These are phyloP conservation scores for Meda fulgida DNA, from an alignment of 2,797 vertebrate genomes.

Conservation along the genomic window DNA sequence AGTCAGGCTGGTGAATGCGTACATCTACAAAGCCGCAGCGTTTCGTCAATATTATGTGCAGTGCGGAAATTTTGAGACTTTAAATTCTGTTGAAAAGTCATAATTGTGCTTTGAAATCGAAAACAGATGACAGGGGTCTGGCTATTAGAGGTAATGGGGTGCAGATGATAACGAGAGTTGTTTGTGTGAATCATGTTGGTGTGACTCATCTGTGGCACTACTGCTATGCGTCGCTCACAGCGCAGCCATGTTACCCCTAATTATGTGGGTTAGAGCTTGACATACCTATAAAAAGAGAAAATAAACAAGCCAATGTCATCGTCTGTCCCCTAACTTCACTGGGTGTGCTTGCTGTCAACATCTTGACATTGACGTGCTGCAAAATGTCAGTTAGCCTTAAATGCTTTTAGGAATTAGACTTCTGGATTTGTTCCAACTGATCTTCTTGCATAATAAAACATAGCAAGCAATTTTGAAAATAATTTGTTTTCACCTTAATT, in stretches of 20 bases:
- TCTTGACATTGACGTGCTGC: not conserved
- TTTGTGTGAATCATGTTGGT: slow-evolving; percentile 34
- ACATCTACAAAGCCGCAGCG: slow-evolving; percentile 45
- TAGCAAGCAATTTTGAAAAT: not conserved
- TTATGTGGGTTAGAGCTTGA: slow-evolving; percentile 5
- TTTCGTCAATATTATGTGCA: slow-evolving; percentile 12
- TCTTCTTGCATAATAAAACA: not conserved
- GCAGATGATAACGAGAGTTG: slow-evolving; percentile 39
- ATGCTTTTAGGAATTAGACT: not conserved
- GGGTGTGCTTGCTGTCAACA: not conserved
- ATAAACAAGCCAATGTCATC: slow-evolving; percentile 19
- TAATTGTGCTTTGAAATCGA: slow-evolving; percentile 17
- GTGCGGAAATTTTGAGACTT: slow-evolving; percentile 13
- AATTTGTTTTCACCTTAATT: not conserved
- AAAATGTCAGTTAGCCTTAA: slow-evolving; percentile 4
- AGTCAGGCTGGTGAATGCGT: slow-evolving; percentile 57
- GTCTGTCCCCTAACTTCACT: not conserved
- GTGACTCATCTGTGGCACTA: slow-evolving; percentile 26
- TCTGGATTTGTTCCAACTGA: not conserved
- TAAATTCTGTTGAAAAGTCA: slow-evolving; percentile 30
- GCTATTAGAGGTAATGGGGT: slow-evolving; percentile 36
- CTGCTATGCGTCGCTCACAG: slow-evolving; percentile 27
- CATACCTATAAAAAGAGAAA: slow-evolving; percentile 24
- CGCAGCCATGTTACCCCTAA: slow-evolving; percentile 16
- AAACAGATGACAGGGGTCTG: slow-evolving; percentile 38